Percentiles rank a stretch among this genome's conserved stretches.
Evolutionary conservation across 2,888 invertebrate species (phyloP).

Genomic region (Eupeodes luniger): DNA sequence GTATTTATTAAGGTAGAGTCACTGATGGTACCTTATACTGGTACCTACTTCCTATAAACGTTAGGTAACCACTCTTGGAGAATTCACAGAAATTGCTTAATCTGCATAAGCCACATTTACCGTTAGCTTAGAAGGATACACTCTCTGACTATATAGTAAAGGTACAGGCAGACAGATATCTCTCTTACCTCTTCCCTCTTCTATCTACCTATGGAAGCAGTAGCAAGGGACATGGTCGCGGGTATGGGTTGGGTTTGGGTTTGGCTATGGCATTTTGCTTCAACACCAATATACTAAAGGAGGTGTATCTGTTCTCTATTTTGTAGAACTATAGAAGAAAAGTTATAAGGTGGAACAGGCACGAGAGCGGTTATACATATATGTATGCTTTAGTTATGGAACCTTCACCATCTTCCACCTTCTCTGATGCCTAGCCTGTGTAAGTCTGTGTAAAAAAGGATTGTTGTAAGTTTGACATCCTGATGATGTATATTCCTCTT

Average conservation of each 20-base stretch:
- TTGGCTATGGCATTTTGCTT: conserved; percentile 10
- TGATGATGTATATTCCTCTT: conserved; percentile 56
- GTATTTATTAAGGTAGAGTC: neutral
- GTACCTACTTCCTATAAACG: neutral
- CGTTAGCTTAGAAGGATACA: conserved; percentile 37
- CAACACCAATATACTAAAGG: conserved; percentile 16
- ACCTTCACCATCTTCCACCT: too few relatives aligned
- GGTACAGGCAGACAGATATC: neutral
- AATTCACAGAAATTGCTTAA: conserved; percentile 48
- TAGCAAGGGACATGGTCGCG: neutral
- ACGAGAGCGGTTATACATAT: neutral
- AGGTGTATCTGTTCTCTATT: neutral
- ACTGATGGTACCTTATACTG: too few relatives aligned
- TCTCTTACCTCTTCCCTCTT: too few relatives aligned
- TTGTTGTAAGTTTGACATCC: conserved; percentile 58
- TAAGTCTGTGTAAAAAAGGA: conserved; percentile 1
- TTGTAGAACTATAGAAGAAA: neutral
- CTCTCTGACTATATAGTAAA: neutral
- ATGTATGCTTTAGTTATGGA: neutral
- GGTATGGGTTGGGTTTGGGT: neutral
- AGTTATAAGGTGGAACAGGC: neutral
- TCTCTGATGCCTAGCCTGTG: too few relatives aligned
- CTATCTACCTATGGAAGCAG: too few relatives aligned
- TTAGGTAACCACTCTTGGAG: conserved; percentile 17
- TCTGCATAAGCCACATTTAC: conserved; percentile 64